Conservation (phyloP, 2,888 invertebrate species). For the Aleiodes testaceus region DNA sequence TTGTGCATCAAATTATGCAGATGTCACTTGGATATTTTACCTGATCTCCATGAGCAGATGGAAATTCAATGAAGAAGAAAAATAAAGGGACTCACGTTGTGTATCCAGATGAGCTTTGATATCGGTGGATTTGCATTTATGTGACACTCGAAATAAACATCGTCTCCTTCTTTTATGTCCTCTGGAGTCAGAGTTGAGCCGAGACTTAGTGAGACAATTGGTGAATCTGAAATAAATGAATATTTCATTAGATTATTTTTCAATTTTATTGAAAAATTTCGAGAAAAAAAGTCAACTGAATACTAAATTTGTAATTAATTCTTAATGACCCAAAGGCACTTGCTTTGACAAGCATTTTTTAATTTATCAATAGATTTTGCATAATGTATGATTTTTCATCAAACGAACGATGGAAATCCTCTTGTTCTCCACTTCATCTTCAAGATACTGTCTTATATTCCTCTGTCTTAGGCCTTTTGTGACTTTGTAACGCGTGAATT, state of each 20-base stretch:
- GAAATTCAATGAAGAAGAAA: background rate
- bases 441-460: background rate
- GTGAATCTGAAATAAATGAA: conserved; percentile 81
- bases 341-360: background rate
- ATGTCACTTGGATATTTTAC: background rate
- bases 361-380: background rate
- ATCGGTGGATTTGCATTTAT: conserved; percentile 91
- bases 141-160: conserved; percentile 94
- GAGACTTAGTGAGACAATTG: conserved; percentile 85
- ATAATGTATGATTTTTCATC: background rate
- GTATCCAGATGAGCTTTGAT: conserved; percentile 89
- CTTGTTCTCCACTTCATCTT: conserved; percentile 22
- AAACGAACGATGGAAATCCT: conserved; percentile 1
- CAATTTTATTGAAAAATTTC: too few relatives aligned
- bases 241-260: conserved; percentile 19
- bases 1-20: too few relatives aligned
- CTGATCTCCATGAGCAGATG: too few relatives aligned
- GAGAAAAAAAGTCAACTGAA: too few relatives aligned
- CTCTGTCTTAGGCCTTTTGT: conserved; percentile 8
- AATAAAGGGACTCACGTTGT: conserved; percentile 81
- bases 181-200: conserved; percentile 89
- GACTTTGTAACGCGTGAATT: conserved; percentile 37
- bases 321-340: too few relatives aligned
- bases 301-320: too few relatives aligned
- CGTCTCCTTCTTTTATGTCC: conserved; percentile 94